These are phyloP conservation scores for Lytechinus variegatus DNA, from an alignment of 35 echinoderm and acorn worm genomes.

Conservation along the genomic window DNA sequence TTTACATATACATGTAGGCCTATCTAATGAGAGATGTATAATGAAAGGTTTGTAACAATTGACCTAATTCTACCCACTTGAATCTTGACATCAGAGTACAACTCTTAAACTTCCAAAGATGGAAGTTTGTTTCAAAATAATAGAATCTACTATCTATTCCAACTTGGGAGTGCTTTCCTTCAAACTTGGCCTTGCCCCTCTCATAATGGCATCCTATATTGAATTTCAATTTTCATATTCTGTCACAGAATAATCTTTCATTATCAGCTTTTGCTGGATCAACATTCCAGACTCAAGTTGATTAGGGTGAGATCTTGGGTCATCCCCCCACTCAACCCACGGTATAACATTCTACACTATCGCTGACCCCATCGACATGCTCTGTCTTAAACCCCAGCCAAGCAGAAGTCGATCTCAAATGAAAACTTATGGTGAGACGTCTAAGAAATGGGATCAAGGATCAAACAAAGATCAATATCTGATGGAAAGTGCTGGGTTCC, in stretches of 20 bases:
- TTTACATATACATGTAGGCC: no score
- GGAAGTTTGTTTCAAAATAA: not conserved
- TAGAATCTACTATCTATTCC: not conserved
- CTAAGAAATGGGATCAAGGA: not conserved
- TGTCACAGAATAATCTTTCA: not conserved
- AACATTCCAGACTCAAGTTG: constrained; percentile 1
- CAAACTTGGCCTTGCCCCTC: not conserved
- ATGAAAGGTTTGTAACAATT: no score
- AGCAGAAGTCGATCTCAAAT: not conserved
- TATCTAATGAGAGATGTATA: no score
- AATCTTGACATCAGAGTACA: no score
- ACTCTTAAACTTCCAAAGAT: not conserved
- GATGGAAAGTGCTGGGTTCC: not conserved
- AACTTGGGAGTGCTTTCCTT: not conserved
- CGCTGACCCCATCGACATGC: not conserved
- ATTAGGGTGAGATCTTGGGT: not conserved
- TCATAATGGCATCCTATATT: not conserved
- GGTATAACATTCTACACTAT: not conserved
- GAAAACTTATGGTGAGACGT: not conserved
- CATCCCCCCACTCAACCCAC: not conserved
- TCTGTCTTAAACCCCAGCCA: not conserved
- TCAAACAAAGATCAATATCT: not conserved
- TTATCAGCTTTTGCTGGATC: constrained; percentile 18
- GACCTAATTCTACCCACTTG: no score
- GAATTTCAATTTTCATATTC: constrained; percentile 5